Evolutionary conservation across 2,113 vertebrate species (phyloP).

Genomic region (Stegostoma tigrinum): DNA sequence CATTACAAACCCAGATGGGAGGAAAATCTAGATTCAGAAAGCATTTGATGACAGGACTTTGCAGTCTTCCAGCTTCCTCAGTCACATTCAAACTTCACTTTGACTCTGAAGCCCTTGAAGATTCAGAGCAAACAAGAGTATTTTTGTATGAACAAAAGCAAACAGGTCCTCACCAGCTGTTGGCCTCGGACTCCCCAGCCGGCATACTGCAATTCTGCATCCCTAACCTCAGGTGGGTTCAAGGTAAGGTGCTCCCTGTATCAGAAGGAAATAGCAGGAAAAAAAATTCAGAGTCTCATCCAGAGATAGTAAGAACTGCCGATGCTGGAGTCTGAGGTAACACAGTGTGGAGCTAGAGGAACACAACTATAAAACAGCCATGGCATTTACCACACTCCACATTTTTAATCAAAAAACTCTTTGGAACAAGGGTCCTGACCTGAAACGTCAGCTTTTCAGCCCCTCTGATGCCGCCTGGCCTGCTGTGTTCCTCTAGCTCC

Average conservation of each 20-base stretch:
- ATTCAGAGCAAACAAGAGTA: not conserved
- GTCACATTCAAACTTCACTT: not conserved
- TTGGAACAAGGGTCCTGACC: too few relatives aligned
- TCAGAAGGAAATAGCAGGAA: constrained; percentile 43
- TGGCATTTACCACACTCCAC: too few relatives aligned
- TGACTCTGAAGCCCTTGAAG: not conserved
- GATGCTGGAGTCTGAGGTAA: too few relatives aligned
- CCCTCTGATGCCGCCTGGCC: too few relatives aligned
- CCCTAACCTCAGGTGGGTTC: constrained; percentile 88
- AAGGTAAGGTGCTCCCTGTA: constrained; percentile 81
- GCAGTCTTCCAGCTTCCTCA: not conserved
- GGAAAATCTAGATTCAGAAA: not conserved
- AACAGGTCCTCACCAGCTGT: constrained; percentile 77
- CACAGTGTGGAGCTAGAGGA: too few relatives aligned
- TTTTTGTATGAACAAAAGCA: not conserved
- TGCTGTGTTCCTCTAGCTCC: too few relatives aligned
- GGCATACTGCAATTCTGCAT: constrained; percentile 85
- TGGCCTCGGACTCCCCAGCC: constrained; percentile 93
- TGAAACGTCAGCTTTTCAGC: too few relatives aligned
- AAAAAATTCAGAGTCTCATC: too few relatives aligned
- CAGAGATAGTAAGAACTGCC: too few relatives aligned
- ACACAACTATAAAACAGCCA: too few relatives aligned
- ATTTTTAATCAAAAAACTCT: too few relatives aligned
- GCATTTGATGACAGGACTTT: too few relatives aligned
- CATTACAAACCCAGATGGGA: not conserved